A percentile compares a stretch with the other conserved stretches of the same genome.
Conservation (phyloP, 2,113 vertebrate genomes). For the Probosciger aterrimus region DNA sequence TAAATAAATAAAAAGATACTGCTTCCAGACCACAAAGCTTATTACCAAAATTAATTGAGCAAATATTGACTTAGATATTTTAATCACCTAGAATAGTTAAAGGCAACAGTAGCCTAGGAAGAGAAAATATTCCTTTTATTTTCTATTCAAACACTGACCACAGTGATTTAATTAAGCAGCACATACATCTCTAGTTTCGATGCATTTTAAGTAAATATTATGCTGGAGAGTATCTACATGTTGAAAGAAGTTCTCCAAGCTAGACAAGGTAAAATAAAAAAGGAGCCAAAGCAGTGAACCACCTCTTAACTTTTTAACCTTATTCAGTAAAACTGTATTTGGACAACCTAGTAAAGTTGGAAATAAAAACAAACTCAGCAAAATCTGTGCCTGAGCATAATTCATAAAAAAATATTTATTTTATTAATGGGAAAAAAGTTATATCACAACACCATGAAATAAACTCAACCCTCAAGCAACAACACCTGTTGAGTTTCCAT, state of each 20-base stretch:
- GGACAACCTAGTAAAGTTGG: not conserved
- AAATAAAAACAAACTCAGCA: not conserved
- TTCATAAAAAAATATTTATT: not conserved
- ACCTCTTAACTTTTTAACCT: not conserved
- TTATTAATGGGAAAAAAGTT: not conserved
- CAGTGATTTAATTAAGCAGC: conserved; percentile 29
- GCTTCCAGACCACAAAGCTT: conserved; percentile 45
- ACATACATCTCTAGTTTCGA: not conserved
- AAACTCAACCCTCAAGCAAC: not conserved
- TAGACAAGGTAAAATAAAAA: not conserved
- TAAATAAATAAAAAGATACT: conserved; percentile 24
- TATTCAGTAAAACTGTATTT: not conserved
- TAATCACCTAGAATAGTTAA: conserved; percentile 62
- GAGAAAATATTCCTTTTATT: conserved; percentile 44
- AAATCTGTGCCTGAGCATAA: not conserved
- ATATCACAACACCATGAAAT: not conserved
- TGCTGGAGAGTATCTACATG: not conserved
- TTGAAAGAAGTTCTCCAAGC: not conserved
- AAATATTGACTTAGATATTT: conserved; percentile 58
- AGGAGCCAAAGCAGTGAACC: not conserved
- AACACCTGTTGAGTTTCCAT: not conserved
- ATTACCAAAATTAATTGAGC: conserved; percentile 67
- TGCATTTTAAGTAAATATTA: not conserved
- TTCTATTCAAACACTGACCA: conserved; percentile 42
- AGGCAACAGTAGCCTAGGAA: conserved; percentile 27